Conservation (phyloP, 1,140 invertebrate species). For the Hypothenemus hampei region DNA sequence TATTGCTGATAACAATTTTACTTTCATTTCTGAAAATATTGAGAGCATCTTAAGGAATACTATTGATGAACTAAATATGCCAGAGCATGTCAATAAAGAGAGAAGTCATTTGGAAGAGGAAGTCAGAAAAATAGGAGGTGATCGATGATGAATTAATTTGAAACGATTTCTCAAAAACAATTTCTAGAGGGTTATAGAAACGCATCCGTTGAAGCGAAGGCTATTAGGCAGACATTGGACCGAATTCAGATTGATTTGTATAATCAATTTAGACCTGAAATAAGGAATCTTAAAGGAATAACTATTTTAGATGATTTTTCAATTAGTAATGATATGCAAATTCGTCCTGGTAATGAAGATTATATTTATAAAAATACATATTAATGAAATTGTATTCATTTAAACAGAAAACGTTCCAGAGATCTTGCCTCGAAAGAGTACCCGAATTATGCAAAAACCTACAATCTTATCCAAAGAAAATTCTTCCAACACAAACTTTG, state of each 20-base stretch:
- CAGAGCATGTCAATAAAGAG: slow-evolving; percentile 44
- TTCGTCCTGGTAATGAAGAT: slow-evolving; percentile 24
- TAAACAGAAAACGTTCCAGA: slow-evolving; percentile 16
- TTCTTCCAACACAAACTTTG: no score
- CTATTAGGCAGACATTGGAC: slow-evolving; percentile 32
- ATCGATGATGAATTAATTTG: background rate
- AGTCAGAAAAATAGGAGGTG: slow-evolving; percentile 24
- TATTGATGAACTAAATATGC: slow-evolving; percentile 48
- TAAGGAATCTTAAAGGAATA: slow-evolving; percentile 22
- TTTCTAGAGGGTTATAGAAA: slow-evolving; percentile 17
- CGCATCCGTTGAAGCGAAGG: no score
- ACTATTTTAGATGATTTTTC: slow-evolving; percentile 34
- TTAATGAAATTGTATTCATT: no score
- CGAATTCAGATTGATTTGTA: slow-evolving; percentile 38
- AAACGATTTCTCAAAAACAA: slow-evolving; percentile 18
- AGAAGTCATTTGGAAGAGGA: slow-evolving; percentile 29
- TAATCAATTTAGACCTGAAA: slow-evolving; percentile 34
- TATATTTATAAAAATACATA: no score
- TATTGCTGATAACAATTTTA: slow-evolving; percentile 39
- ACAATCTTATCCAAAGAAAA: no score
- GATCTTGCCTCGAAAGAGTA: slow-evolving; percentile 23
- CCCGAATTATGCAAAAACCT: slow-evolving; percentile 34
- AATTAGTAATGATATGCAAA: slow-evolving; percentile 17
- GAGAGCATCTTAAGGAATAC: slow-evolving; percentile 46
- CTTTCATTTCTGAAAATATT: slow-evolving; percentile 49